These are phyloP conservation scores for Cryptomyrus ogoouensis DNA, from an alignment of 2,113 vertebrate species.

Conservation along the genomic window DNA sequence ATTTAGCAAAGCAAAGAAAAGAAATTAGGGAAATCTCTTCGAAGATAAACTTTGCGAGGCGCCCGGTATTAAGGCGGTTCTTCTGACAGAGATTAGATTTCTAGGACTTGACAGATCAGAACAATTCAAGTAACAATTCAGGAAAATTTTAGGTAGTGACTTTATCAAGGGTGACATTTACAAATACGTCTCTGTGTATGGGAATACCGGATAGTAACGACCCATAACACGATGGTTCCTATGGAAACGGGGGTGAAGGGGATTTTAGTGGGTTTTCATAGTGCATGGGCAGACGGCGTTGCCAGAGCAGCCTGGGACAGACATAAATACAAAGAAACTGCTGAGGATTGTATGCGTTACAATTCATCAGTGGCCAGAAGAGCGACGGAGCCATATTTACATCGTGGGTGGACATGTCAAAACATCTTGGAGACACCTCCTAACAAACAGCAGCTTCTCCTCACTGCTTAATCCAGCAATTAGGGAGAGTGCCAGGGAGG, in stretches of 20 bases:
- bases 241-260: not conserved
- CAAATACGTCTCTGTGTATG: not conserved
- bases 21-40: not conserved
- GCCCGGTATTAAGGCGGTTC: not conserved
- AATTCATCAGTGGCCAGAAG: not conserved
- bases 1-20: not conserved
- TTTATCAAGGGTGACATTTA: not conserved
- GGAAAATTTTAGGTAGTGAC: not conserved
- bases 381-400: conserved; percentile 16
- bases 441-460: conserved; percentile 33
- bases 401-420: conserved; percentile 42
- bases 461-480: conserved; percentile 49
- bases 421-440: conserved; percentile 44
- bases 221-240: not conserved
- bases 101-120: not conserved
- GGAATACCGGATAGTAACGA: not conserved
- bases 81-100: not conserved
- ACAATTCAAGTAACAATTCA: not conserved
- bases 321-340: not conserved
- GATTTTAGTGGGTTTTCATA: not conserved
- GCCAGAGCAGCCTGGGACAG: not conserved
- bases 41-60: not conserved
- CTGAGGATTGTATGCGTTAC: not conserved
- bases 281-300: not conserved
- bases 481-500: conserved; percentile 41